These are phyloP conservation scores for Tridacna crocea DNA, from an alignment of 2,888 invertebrate genomes.

Conservation along the genomic window DNA sequence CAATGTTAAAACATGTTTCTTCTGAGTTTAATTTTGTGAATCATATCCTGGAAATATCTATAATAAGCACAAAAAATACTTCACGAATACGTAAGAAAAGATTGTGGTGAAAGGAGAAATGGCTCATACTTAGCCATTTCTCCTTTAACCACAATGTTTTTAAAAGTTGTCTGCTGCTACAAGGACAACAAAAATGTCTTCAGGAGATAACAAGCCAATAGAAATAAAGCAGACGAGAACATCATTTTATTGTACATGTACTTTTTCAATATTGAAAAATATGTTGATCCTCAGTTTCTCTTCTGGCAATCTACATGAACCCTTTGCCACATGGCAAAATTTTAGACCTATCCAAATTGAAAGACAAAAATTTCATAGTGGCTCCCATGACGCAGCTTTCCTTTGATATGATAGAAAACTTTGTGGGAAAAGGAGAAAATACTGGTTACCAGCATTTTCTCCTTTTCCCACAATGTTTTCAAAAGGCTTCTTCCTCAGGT, in stretches of 20 bases:
- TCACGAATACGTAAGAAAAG: background rate
- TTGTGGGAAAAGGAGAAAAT: background rate
- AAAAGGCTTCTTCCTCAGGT: no score
- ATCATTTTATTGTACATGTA: no score
- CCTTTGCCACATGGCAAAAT: background rate
- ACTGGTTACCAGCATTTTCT: background rate
- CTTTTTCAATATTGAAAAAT: no score
- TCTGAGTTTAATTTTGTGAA: conserved; percentile 19
- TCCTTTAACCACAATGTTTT: background rate
- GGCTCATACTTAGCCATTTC: background rate
- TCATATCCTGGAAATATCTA: background rate
- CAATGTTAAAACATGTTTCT: background rate
- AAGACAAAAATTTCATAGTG: no score
- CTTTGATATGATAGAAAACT: background rate
- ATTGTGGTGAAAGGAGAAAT: background rate
- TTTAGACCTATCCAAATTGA: no score
- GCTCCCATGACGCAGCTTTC: no score
- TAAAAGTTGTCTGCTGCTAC: background rate
- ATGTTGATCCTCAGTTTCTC: no score
- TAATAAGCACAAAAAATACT: background rate
- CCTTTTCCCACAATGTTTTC: background rate
- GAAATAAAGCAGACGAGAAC: no score
- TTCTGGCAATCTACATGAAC: no score
- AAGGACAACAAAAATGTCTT: background rate
- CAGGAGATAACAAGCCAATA: no score